Conservation (phyloP, 2,888 invertebrate genomes). For the Galerucella pusilla region DNA sequence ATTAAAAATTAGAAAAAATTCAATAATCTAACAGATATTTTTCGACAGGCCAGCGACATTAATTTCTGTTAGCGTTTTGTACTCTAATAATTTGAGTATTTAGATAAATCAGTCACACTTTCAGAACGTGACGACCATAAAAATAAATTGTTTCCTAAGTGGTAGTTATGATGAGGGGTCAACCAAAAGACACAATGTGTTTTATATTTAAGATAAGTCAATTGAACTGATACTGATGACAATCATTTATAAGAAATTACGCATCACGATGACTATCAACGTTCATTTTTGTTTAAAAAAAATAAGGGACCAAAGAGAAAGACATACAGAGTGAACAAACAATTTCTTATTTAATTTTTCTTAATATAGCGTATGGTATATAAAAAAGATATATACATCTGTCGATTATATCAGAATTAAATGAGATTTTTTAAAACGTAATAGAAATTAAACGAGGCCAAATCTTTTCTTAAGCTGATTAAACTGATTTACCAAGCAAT, state of each 20-base stretch:
- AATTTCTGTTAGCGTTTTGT: conserved; percentile 32
- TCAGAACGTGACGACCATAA: conserved; percentile 36
- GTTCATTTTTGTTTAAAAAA: not conserved
- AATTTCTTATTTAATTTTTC: not conserved
- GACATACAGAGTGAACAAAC: not conserved
- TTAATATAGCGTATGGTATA: no score
- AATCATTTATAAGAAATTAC: not conserved
- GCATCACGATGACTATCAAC: not conserved
- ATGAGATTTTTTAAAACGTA: no score
- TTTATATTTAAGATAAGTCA: conserved; percentile 12
- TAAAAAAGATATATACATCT: not conserved
- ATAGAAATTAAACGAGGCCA: no score
- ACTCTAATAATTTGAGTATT: conserved; percentile 26
- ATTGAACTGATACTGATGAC: conserved; percentile 9
- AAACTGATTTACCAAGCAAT: no score
- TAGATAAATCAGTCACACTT: conserved; percentile 34
- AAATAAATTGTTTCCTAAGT: conserved; percentile 36
- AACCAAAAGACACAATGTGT: conserved; percentile 34
- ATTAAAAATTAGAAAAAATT: no score
- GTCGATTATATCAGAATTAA: no score
- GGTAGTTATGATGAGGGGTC: conserved; percentile 35
- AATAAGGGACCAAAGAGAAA: not conserved
- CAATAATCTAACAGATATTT: conserved; percentile 11
- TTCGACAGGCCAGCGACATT: conserved; percentile 21
- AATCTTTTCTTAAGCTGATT: no score